These are phyloP conservation scores for Progne subis DNA, from an alignment of 2,113 vertebrate species.

Conservation along the genomic window DNA sequence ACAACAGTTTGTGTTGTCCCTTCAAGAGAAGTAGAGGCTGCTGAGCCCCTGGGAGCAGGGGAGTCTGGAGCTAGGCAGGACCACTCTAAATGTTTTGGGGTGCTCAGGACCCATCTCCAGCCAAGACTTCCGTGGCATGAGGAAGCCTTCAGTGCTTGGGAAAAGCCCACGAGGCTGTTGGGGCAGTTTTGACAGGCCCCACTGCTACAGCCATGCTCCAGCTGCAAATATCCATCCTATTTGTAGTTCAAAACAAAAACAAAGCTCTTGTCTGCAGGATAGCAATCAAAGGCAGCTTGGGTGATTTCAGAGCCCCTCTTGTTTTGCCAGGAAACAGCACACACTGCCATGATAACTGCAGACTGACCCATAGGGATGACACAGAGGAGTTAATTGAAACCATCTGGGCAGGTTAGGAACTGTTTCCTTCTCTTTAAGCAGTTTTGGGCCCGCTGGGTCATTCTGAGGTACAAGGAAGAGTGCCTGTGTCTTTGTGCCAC, in stretches of 20 bases:
- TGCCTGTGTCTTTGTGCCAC: slow-evolving; percentile 63
- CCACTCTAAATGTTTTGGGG: not conserved
- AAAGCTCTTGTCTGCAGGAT: not conserved
- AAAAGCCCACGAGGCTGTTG: not conserved
- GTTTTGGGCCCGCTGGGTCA: slow-evolving; percentile 24
- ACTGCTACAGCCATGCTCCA: not conserved
- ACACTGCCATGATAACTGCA: not conserved
- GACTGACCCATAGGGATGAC: not conserved
- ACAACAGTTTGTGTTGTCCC: not conserved
- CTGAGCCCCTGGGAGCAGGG: not conserved
- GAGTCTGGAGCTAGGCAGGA: not conserved
- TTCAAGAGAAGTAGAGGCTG: not conserved
- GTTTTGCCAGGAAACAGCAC: not conserved
- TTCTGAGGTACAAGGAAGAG: slow-evolving; percentile 35
- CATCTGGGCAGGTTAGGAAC: slow-evolving; percentile 56
- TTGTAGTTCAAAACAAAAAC: not conserved
- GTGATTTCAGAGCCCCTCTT: not conserved
- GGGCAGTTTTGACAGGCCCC: not conserved
- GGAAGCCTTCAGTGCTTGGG: not conserved
- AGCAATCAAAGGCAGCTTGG: not conserved
- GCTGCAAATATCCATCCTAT: not conserved
- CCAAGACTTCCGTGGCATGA: not conserved
- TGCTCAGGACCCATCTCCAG: not conserved
- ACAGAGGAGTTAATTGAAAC: slow-evolving; percentile 18
- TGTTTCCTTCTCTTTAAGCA: slow-evolving; percentile 54